Percentiles rank a stretch among this genome's conserved stretches.
phyloP scores from a whole-genome alignment of 2,888 invertebrate genomes.

The Octodonta nipae region DNA sequence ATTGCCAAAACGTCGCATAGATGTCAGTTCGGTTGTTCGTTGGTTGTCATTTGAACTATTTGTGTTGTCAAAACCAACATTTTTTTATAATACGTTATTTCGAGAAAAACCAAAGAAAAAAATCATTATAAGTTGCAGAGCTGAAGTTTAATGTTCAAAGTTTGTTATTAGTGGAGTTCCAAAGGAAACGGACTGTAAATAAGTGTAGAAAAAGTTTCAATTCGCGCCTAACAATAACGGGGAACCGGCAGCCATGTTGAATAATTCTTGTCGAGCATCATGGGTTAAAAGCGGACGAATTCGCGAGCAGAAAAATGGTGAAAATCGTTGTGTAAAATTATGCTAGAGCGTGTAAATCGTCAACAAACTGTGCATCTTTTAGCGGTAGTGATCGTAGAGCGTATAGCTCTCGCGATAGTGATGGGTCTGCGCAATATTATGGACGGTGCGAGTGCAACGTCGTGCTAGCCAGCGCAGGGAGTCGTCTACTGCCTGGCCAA shows the following conservation, averaged over 20 bases:
- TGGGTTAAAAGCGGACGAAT: conserved; percentile 33
- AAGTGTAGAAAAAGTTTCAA: too few relatives aligned
- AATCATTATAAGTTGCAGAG: conserved; percentile 4
- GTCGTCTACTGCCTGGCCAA: conserved; percentile 29
- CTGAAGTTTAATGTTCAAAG: too few relatives aligned
- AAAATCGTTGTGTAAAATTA: conserved; percentile 18
- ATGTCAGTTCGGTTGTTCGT: conserved; percentile 21
- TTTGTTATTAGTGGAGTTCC: background rate
- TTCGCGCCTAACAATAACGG: conserved; percentile 35
- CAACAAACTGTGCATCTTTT: conserved; percentile 23
- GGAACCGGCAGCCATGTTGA: conserved; percentile 39
- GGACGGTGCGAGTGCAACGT: conserved; percentile 36
- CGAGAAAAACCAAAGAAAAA: conserved; percentile 7
- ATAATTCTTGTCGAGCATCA: conserved; percentile 35
- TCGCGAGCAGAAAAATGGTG: conserved; percentile 12
- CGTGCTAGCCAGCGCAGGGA: conserved; percentile 37
- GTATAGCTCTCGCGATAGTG: conserved; percentile 29
- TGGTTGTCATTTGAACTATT: conserved; percentile 31
- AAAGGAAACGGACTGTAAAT: background rate
- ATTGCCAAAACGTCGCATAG: conserved; percentile 11
- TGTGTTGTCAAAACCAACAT: conserved; percentile 35
- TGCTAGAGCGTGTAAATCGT: conserved; percentile 18
- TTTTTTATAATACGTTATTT: conserved; percentile 26
- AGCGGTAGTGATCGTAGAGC: conserved; percentile 27
- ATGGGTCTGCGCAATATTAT: conserved; percentile 38